Evolutionary conservation across 2,888 invertebrate species (phyloP), one percentile per base, ranked within the genome.

Genomic region (Exocentrus adspersus): DNA sequence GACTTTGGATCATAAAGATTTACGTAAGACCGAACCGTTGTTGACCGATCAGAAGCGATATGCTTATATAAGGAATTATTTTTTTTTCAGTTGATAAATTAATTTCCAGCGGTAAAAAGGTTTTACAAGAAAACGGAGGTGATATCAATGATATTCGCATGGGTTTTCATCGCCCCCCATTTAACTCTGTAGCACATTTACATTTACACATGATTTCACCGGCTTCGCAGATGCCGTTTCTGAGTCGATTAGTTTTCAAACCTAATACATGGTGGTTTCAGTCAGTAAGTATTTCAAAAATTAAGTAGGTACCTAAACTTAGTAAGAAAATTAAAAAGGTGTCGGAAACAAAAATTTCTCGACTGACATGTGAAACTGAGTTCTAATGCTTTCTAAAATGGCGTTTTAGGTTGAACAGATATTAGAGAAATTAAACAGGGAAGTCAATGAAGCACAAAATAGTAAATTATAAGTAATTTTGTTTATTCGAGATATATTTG

Each of bases 141-240:
- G 75, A 84, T 68, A 41, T 78, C 21, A 71, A 76, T 45, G 82
- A 84, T 67, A 74, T 79, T 12, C 84, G 89, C 50, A 84, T 89
- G 43, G 97, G 97, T 0, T 97, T 95, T 78, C 96, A 97, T 79
- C 91, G 94, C 90, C 96, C 97, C 0, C 97, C 97, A 0, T 95
- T 95, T 81, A 89, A 91, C 62, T 90, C 92, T 1, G 88, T 97
- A 0, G 81, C 84, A 48, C 97, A 97, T 82, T 83, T 95, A 4
- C 97, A 97, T 80, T 84, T 97, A 60, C 97, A 97, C 76, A 88
- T 90, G 0, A 95, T 97, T 57, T 89, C 92, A 0, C 95, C 96
- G 0, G 86, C 87, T 12, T 87, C 88, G 0, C 86, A 89, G 65
- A 93, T 97, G 91, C 85, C 88, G 0, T 86, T 89, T 10, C 64